Evolutionary conservation across 2,797 vertebrate species (phyloP).

Genomic region (Selene dorsalis): DNA sequence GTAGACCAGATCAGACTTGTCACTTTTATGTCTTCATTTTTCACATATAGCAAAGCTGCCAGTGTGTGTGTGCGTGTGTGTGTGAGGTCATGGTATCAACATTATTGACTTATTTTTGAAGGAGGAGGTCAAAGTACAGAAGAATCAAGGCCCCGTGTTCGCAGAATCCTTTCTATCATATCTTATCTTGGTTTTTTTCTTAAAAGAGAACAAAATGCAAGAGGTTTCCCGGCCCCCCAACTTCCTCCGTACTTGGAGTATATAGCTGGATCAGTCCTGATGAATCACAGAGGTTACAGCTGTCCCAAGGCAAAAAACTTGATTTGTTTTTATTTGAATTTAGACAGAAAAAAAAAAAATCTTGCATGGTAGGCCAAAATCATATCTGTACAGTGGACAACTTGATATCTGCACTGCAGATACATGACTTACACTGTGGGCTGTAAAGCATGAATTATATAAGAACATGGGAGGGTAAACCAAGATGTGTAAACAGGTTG

Average conservation of each 20-base stretch:
- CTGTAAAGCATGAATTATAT: conserved; percentile 9
- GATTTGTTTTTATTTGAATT: too few relatives aligned
- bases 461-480: background rate
- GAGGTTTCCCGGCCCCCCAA: background rate
- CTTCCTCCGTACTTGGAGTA: background rate
- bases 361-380: conserved; percentile 1
- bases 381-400: conserved; percentile 18
- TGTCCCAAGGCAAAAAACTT: background rate
- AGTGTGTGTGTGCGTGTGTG: too few relatives aligned
- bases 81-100: conserved; percentile 49
- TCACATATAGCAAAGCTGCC: background rate
- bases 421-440: background rate
- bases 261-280: background rate
- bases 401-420: conserved; percentile 28
- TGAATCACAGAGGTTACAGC: background rate
- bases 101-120: conserved; percentile 72
- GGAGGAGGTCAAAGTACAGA: conserved; percentile 75
- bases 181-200: conserved; percentile 66
- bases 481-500: background rate
- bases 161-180: conserved; percentile 36
- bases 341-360: background rate
- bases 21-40: background rate
- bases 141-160: conserved; percentile 27
- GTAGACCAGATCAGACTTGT: background rate
- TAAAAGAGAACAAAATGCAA: conserved; percentile 44